A percentile compares a stretch with the other conserved stretches of the same genome.
Evolutionary conservation across 1,140 invertebrate genomes (phyloP).

Genomic region (Eciton burchellii): DNA sequence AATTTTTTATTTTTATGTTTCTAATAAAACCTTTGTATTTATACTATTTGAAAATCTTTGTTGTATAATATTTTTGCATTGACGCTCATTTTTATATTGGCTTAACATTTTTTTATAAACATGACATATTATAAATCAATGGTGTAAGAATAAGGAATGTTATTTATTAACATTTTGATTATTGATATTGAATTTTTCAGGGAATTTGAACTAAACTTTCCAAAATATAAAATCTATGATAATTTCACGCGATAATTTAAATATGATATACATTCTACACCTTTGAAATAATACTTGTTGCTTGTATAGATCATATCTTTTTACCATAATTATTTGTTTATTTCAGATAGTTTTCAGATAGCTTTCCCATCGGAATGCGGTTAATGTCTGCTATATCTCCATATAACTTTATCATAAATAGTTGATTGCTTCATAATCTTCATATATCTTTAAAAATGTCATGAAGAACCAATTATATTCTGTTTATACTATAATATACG

Average conservation of each 20-base stretch:
- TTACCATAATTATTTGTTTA: constrained; percentile 84
- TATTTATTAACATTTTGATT: constrained; percentile 32
- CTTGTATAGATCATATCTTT: constrained; percentile 65
- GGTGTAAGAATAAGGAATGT: constrained; percentile 76
- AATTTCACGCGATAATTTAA: constrained; percentile 63
- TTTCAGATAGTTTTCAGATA: constrained; percentile 86
- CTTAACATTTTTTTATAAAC: too few relatives aligned
- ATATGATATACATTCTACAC: constrained; percentile 75
- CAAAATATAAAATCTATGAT: constrained; percentile 61
- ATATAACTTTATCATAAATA: constrained; percentile 80
- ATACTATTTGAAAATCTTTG: too few relatives aligned
- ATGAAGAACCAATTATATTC: constrained; percentile 71
- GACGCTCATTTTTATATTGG: constrained; percentile 68
- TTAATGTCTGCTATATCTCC: constrained; percentile 82
- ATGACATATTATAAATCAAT: constrained; percentile 71
- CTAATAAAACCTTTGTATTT: constrained; percentile 12
- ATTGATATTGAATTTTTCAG: constrained; percentile 68
- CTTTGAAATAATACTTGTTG: constrained; percentile 75
- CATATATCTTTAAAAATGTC: constrained; percentile 74
- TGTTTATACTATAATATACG: constrained; percentile 74
- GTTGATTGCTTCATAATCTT: constrained; percentile 77
- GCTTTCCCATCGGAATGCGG: constrained; percentile 83
- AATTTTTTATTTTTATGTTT: neutral
- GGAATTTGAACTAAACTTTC: constrained; percentile 59
- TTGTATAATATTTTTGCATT: constrained; percentile 25